Evolutionary conservation across 2,113 vertebrate species (phyloP), one percentile per base, ranked within the genome.

Genomic region (Lota lota): DNA sequence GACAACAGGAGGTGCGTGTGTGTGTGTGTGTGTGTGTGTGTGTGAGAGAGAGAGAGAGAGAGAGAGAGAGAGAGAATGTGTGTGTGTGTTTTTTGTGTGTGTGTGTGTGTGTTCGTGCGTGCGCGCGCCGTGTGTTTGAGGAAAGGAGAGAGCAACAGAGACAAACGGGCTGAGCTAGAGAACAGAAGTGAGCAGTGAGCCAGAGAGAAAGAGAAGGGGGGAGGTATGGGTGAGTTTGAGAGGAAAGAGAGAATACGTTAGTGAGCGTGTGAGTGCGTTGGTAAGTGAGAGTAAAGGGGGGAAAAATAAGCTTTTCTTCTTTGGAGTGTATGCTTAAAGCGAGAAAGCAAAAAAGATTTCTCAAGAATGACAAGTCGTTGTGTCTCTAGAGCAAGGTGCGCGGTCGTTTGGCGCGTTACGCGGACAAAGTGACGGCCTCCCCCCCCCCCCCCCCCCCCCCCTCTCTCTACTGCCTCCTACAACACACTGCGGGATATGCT

Each of bases 401-500:
- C 62, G 71, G 71, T 68, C 67, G 70, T 62, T 74, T 62, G 53
- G 63, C 58, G 51, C 51, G 69, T 53, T 21, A 57, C 28, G 20
- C 61, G 64, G 15, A 11, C n/a, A 16, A 66, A 24, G 56, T 54
- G 18, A 66, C 65, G 17, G n/a, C n/a, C n/a, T n/a, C 51, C 51
- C 12, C 17, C 51, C 12, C 51, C 50, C 50, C 50, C 7, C 51
- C 12, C 51, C 51, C 12, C 51, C 28, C 7, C 28, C 28, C 4
- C 28, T 6, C 28, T 33, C 28, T 6, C 28, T 5, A 33, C 28
- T 1, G 4, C 28, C 28, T 33, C 28, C 51, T 15, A 1, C 7
- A 14, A 12, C 58, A 11, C n/a, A 58, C 62, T 70, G 69, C 54
- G 58, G 74, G 65, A 72, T 81, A 82, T 83, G 79, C 69, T 78